These are phyloP conservation scores for Drosophila atripex DNA, from an alignment of 2,888 invertebrate genomes.

Conservation along the genomic window DNA sequence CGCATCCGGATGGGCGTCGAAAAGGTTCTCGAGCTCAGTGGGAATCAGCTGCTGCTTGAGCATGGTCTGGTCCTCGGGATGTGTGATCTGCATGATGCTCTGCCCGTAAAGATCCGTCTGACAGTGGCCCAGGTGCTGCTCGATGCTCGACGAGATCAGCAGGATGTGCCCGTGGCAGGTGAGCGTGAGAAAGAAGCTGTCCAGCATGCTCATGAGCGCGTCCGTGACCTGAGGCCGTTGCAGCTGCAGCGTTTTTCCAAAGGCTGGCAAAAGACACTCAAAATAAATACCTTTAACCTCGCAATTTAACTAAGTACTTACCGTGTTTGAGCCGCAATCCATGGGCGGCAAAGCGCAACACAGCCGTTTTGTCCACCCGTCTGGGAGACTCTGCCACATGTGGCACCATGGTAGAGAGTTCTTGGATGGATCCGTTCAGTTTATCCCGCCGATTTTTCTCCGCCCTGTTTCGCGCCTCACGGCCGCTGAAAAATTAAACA, in stretches of 20 bases:
- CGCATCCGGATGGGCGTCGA: conserved; percentile 83
- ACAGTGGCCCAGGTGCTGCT: conserved; percentile 93
- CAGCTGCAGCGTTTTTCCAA: conserved; percentile 85
- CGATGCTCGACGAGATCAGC: conserved; percentile 92
- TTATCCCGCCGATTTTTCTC: conserved; percentile 96
- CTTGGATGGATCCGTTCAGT: conserved; percentile 92
- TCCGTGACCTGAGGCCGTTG: conserved; percentile 86
- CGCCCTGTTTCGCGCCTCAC: conserved; percentile 93
- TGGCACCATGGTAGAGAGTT: conserved; percentile 92
- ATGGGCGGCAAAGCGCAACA: conserved; percentile 93
- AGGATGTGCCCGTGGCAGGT: conserved; percentile 93
- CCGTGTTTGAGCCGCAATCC: conserved; percentile 91
- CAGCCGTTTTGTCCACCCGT: conserved; percentile 95
- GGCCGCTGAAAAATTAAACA: conserved; percentile 86
- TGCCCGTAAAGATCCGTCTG: conserved; percentile 93
- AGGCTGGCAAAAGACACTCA: conserved; percentile 80
- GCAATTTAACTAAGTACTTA: conserved; percentile 37
- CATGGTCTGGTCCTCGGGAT: conserved; percentile 91
- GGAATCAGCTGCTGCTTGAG: conserved; percentile 88
- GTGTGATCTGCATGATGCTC: conserved; percentile 91
- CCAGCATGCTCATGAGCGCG: conserved; percentile 88
- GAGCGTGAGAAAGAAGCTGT: conserved; percentile 92
- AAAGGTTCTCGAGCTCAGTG: conserved; percentile 83
- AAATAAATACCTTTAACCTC: conserved; percentile 8
- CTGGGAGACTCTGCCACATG: conserved; percentile 92